Base-by-base conservation (phyloP, 2,113 vertebrate species). In the Hymenochirus boettgeri region DNA sequence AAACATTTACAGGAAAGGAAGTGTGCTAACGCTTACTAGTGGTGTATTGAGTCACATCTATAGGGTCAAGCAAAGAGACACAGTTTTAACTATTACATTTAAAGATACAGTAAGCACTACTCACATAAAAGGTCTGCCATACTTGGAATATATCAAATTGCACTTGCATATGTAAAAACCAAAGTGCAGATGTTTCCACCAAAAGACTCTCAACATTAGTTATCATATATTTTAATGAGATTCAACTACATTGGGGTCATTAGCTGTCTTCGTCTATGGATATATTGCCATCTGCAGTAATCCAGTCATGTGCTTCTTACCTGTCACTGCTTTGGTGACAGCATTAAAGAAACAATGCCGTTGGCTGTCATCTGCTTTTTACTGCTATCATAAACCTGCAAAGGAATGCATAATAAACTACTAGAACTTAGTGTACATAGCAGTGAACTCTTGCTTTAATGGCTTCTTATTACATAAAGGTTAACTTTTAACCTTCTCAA, bases 241-340 rank as follows among this genome's bases (percentile, higher is more conserved):
- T n/a, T n/a, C n/a, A n/a, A n/a, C n/a, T n/a, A n/a, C n/a, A n/a
- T n/a, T n/a, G n/a, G n/a, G n/a, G n/a, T n/a, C n/a, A n/a, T n/a
- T n/a, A n/a, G n/a, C n/a, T n/a, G n/a, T n/a, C n/a, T n/a, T n/a
- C n/a, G n/a, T 42, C 10, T 13, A 6, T 42, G 39, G 10, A 7
- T 42, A 17, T 31, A 10, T 5, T 31, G 10, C 5, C 29, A 31
- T 31, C n/a, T 31, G 29, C 29, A 31, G 29, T 31, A 31, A 31
- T 31, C 10, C 29, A 31, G 29, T 15, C 37, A 39, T 15, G 17
- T 18, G 11, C 53, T 19, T 25, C 50, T n/a, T 10, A 8, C 17
- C 11, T 58, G 45, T 66, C 63, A 39, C 54, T 50, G 21, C 57
- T 39, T 54, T 57, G 7, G 8, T 47, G 26, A 53, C 26, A 33